Conservation (phyloP, 2,888 invertebrate genomes). For the Sesia bembeciformis region DNA sequence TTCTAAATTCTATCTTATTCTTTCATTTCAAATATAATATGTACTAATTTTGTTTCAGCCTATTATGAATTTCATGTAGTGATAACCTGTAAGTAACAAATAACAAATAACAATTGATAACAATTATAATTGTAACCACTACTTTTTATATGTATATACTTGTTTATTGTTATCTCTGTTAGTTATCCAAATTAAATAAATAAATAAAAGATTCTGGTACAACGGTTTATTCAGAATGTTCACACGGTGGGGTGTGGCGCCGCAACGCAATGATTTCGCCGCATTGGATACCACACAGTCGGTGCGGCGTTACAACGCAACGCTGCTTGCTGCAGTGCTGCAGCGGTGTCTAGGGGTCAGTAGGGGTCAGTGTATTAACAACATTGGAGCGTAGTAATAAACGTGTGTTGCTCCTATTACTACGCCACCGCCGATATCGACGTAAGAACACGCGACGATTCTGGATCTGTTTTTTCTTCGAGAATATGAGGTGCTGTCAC, state of each 20-base stretch:
- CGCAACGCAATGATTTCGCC: slow-evolving; percentile 8
- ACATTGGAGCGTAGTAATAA: slow-evolving; percentile 9
- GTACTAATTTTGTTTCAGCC: not conserved
- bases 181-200: too few species aligned
- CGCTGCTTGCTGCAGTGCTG: slow-evolving; percentile 2
- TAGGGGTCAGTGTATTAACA: slow-evolving; percentile 5
- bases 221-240: not conserved
- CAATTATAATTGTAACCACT: too few species aligned
- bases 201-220: too few species aligned
- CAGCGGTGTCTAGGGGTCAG: not conserved
- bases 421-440: slow-evolving; percentile 10
- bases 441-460: slow-evolving; percentile 6
- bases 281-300: slow-evolving; percentile 4
- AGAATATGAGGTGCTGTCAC: slow-evolving; percentile 15
- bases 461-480: slow-evolving; percentile 12
- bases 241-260: slow-evolving; percentile 7
- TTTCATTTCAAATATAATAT: too few species aligned
- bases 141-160: too few species aligned
- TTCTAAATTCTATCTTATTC: too few species aligned
- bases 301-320: slow-evolving; percentile 5
- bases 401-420: slow-evolving; percentile 9
- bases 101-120: too few species aligned
- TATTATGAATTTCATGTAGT: not conserved
- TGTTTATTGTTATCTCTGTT: too few species aligned
- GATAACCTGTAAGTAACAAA: too few species aligned